Conservation (phyloP, 2,113 vertebrate genomes). For the Fukomys damarensis region DNA sequence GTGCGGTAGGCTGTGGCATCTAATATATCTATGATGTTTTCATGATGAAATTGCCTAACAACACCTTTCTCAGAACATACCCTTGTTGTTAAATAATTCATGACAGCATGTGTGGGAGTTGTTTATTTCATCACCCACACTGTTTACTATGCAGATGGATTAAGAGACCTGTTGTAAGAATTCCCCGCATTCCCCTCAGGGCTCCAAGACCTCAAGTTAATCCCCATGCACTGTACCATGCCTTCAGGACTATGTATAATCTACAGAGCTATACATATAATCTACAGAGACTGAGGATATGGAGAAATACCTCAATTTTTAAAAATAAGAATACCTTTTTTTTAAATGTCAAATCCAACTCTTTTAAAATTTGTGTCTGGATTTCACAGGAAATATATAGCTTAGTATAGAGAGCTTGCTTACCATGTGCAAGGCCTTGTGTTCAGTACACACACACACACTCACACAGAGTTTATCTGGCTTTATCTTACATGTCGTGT, state of each 20-base stretch:
- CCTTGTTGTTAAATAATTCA: background rate
- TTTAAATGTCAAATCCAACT: background rate
- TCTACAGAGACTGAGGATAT: background rate
- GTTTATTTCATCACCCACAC: background rate
- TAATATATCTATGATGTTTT: background rate
- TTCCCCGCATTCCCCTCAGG: background rate
- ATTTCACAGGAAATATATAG: background rate
- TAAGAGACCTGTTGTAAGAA: background rate
- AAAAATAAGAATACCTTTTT: too few species aligned
- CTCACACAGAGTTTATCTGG: background rate
- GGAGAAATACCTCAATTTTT: background rate
- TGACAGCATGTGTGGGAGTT: background rate
- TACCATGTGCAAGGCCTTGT: background rate
- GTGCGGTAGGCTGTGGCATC: background rate
- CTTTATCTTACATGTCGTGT: background rate
- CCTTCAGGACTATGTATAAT: background rate
- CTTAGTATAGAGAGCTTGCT: background rate
- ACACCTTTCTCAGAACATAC: background rate
- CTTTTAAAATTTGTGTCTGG: background rate
- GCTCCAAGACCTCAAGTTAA: background rate
- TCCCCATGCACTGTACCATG: background rate
- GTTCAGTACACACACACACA: background rate
- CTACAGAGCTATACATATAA: background rate
- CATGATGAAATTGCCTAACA: background rate
- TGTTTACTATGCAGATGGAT: background rate